Conservation (phyloP, 2,797 vertebrate species). For the Falco biarmicus region DNA sequence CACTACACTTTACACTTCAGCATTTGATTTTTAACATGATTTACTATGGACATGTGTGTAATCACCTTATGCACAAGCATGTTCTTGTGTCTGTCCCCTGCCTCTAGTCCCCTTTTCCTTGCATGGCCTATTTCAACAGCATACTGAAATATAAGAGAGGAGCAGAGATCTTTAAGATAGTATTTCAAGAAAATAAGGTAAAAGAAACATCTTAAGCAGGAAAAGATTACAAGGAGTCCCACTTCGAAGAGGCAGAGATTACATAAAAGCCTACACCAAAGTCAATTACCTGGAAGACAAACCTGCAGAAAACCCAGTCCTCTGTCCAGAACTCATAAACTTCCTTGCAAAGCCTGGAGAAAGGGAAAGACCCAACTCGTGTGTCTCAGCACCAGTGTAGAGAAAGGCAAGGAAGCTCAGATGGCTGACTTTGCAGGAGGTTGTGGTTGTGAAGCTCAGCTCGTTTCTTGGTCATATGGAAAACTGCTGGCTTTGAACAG, state of each 20-base stretch:
- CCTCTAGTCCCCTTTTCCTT: background rate
- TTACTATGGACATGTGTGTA: background rate
- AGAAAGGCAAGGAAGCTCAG: background rate
- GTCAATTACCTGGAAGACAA: background rate
- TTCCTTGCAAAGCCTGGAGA: background rate
- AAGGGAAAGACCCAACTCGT: accelerated
- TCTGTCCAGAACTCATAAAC: background rate
- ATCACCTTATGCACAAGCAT: background rate
- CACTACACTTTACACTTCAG: background rate
- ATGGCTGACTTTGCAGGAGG: background rate
- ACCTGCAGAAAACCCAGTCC: background rate
- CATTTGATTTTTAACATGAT: background rate
- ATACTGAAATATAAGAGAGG: accelerated
- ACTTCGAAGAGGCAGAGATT: background rate
- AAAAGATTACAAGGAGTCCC: background rate
- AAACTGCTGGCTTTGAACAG: background rate
- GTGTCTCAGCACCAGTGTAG: background rate
- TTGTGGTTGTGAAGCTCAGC: background rate
- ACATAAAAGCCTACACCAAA: background rate
- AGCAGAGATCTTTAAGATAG: background rate
- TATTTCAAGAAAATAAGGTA: background rate
- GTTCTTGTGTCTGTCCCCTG: background rate
- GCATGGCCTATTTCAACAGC: background rate
- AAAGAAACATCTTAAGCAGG: background rate
- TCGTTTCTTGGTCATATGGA: background rate